phyloP scores from a whole-genome alignment of 35 echinoderm and acorn worm genomes.

The Acanthaster planci region DNA sequence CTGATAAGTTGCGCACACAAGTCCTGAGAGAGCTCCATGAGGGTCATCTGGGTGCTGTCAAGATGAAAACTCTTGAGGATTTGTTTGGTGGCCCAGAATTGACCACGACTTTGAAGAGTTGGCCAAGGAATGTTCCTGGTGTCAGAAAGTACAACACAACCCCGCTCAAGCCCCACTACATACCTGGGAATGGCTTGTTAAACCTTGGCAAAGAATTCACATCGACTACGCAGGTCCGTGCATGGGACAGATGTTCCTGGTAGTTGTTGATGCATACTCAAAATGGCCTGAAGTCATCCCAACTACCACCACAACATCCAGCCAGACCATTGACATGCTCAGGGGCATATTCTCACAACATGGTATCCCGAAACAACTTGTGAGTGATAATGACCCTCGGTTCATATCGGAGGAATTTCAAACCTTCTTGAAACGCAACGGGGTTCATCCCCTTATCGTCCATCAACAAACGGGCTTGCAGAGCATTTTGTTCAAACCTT shows the following conservation, averaged over 20 bases:
- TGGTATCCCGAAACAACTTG: constrained; percentile 51
- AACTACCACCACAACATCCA: constrained; percentile 1
- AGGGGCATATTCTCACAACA: constrained; percentile 28
- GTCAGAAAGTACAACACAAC: constrained; percentile 40
- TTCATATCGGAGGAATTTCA: constrained; percentile 67
- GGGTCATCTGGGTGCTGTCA: constrained; percentile 43
- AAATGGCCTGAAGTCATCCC: constrained; percentile 61
- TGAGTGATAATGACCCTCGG: constrained; percentile 64
- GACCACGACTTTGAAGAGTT: constrained; percentile 42
- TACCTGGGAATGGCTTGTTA: constrained; percentile 44
- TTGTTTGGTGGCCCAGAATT: constrained; percentile 48
- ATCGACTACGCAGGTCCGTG: constrained; percentile 56
- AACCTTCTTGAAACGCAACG: constrained; percentile 42
- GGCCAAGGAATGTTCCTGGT: constrained; percentile 28
- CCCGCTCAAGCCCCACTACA: constrained; percentile 7
- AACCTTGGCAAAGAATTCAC: constrained; percentile 39
- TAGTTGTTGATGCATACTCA: constrained; percentile 62
- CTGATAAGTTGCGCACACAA: constrained; percentile 9
- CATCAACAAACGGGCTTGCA: constrained; percentile 49
- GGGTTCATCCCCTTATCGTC: constrained; percentile 39
- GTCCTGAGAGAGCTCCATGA: constrained; percentile 63
- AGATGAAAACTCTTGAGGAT: constrained; percentile 45
- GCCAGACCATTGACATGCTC: constrained; percentile 35
- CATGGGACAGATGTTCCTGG: constrained; percentile 40
- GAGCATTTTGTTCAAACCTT: constrained; percentile 41